These are phyloP conservation scores for Flexamia atlantica DNA, from an alignment of 2,888 invertebrate species.

Conservation along the genomic window DNA sequence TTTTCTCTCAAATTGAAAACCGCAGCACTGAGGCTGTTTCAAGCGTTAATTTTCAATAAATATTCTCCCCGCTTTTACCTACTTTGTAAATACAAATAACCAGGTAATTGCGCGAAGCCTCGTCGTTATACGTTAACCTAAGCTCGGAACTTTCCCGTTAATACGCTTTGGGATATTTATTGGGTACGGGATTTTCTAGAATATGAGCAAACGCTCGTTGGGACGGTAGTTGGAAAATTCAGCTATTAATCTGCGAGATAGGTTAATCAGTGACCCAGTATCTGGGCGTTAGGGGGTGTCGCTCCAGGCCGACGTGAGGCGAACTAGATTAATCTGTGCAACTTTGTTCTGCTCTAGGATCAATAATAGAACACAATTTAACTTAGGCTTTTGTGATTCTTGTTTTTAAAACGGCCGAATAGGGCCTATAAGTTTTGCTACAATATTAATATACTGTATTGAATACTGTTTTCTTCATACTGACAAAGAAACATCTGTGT, in stretches of 20 bases:
- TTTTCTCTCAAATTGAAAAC: background rate
- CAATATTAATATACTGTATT: no score
- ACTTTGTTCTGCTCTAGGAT: no score
- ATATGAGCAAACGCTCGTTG: background rate
- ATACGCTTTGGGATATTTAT: background rate
- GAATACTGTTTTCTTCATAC: no score
- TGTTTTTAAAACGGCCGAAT: no score
- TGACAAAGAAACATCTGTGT: no score
- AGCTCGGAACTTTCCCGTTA: no score
- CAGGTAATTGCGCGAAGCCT: background rate
- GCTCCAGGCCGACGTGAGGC: background rate
- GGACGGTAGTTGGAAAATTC: slow-evolving; percentile 9
- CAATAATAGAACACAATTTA: no score
- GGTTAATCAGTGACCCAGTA: slow-evolving; percentile 4
- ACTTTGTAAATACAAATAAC: background rate
- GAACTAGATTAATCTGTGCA: no score
- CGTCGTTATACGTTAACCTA: background rate
- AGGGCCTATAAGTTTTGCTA: no score
- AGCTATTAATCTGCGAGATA: slow-evolving; percentile 3
- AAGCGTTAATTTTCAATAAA: background rate
- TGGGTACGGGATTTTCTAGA: background rate
- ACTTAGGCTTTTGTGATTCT: no score
- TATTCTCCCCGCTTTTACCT: slow-evolving; percentile 1
- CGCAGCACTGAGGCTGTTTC: background rate
- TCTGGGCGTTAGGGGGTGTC: background rate